Conservation (phyloP, 1,140 invertebrate genomes). For the Leptinotarsa lineolata region DNA sequence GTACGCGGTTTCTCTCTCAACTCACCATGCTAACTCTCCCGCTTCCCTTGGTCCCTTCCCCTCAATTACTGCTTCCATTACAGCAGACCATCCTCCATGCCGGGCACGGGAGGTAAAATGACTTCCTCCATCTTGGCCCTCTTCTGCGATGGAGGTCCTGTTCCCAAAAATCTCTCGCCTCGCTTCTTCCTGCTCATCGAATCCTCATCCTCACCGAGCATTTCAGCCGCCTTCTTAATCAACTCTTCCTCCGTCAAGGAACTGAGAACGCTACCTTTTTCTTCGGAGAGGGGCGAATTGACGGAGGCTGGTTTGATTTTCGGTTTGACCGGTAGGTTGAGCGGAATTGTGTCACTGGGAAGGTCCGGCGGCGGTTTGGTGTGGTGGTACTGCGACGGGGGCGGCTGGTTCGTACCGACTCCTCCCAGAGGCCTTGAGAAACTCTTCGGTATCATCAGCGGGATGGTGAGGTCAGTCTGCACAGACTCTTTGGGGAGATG, state of each 20-base stretch:
- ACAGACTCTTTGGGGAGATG: conserved; percentile 14
- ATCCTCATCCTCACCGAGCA: conserved; percentile 55
- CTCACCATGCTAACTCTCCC: not conserved
- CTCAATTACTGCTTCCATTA: not conserved
- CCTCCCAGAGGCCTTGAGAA: conserved; percentile 45
- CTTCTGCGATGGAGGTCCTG: conserved; percentile 19
- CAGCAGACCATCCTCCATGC: conserved; percentile 37
- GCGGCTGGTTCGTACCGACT: not conserved
- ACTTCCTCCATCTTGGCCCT: conserved; percentile 35
- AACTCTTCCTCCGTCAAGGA: conserved; percentile 61
- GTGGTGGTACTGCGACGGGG: not conserved
- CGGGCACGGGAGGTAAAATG: conserved; percentile 44
- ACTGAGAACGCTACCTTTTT: conserved; percentile 57
- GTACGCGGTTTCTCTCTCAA: not conserved
- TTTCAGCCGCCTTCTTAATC: conserved; percentile 63
- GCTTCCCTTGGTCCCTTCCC: not conserved
- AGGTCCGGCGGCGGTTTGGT: conserved; percentile 5
- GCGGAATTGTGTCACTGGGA: conserved; percentile 49
- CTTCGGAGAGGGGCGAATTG: conserved; percentile 25
- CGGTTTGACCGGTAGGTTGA: conserved; percentile 54
- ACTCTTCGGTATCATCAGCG: conserved; percentile 53
- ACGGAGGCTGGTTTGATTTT: conserved; percentile 39
- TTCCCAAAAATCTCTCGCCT: not conserved
- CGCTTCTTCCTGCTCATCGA: not conserved
- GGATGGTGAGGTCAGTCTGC: conserved; percentile 52